Percentiles rank a stretch among this genome's conserved stretches.
Conservation (phyloP, 2,797 vertebrate genomes). For the Characodon lateralis region DNA sequence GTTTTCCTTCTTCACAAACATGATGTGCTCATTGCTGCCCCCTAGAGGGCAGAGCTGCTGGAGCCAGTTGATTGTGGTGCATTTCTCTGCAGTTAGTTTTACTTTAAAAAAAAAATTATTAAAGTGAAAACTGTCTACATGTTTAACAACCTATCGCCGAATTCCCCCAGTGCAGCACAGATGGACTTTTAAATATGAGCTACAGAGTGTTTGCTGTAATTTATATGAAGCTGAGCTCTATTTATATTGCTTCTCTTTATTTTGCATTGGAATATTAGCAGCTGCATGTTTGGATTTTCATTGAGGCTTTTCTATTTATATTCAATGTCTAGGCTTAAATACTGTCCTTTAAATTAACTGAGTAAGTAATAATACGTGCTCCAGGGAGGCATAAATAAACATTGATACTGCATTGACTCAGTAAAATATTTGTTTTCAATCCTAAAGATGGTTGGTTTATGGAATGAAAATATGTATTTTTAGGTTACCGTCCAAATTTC, state of each 20-base stretch:
- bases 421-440: too few relatives aligned
- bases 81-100: not conserved
- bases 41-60: constrained; percentile 29
- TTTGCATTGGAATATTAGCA: not conserved
- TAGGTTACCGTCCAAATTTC: too few relatives aligned
- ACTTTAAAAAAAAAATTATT: not conserved
- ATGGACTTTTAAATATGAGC: not conserved
- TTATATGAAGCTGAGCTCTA: not conserved
- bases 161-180: not conserved
- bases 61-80: not conserved
- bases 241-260: not conserved
- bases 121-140: not conserved
- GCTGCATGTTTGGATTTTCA: not conserved
- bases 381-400: not conserved
- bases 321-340: not conserved
- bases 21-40: constrained; percentile 47
- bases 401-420: not conserved
- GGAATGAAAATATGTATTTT: too few relatives aligned
- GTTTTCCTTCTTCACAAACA: not conserved
- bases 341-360: not conserved
- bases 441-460: too few relatives aligned
- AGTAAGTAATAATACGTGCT: not conserved
- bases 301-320: not conserved
- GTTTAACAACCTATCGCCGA: not conserved
- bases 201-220: not conserved